A percentile compares a stretch with the other conserved stretches of the same genome.
Evolutionary conservation across 2,113 vertebrate species (phyloP).

Genomic region (Rhadina sibilatrix): DNA sequence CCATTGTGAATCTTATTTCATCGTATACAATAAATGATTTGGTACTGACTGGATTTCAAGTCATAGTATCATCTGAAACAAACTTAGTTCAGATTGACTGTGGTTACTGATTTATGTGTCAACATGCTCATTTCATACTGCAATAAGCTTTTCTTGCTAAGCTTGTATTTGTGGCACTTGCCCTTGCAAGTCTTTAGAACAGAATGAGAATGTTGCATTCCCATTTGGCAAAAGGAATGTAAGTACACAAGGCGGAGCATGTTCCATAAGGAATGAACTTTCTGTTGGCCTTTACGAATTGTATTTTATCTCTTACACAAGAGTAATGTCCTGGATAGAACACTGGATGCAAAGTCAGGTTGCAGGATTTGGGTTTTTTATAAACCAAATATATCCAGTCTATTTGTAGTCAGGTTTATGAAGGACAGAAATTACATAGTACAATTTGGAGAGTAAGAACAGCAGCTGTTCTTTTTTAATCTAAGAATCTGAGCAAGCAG

Average conservation of each 20-base stretch:
- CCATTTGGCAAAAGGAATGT: not conserved
- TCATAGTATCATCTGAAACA: not conserved
- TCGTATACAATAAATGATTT: not conserved
- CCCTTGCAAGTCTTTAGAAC: not conserved
- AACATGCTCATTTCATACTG: not conserved
- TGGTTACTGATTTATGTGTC: not conserved
- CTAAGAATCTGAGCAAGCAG: not conserved
- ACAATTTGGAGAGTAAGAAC: not conserved
- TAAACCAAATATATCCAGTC: not conserved
- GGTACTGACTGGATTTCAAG: not conserved
- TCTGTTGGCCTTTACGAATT: not conserved
- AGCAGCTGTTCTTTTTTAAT: not conserved
- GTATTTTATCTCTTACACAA: not conserved
- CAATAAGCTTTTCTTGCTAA: not conserved
- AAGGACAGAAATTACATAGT: not conserved
- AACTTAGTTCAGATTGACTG: not conserved
- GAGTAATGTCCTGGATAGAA: not conserved
- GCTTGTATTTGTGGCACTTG: not conserved
- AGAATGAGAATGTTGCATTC: not conserved
- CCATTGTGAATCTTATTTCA: not conserved
- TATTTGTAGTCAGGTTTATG: not conserved
- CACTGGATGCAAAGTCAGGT: not conserved
- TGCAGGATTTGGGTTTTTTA: not conserved
- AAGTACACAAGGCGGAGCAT: fast-evolving
- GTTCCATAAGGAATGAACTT: not conserved